Evolutionary conservation across 2,113 vertebrate genomes (phyloP).

Genomic region (Etia nguti): DNA sequence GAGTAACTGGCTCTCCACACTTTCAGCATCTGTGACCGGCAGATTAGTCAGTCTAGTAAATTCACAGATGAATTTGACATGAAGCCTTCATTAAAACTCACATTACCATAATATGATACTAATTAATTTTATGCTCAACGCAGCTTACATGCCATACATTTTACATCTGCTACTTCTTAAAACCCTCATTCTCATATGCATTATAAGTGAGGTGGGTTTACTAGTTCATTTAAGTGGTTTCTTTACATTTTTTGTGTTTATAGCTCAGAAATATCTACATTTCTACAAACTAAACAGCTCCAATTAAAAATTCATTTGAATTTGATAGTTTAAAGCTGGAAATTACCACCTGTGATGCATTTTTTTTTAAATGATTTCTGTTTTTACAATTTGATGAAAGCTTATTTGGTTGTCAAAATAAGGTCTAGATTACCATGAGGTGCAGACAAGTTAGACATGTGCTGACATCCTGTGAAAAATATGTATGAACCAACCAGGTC

Average conservation of each 20-base stretch:
- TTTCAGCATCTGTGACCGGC: not conserved
- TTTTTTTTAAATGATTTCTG: rapidly evolving
- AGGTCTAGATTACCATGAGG: not conserved
- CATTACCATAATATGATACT: not conserved
- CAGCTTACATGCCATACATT: not conserved
- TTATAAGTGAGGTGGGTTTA: not conserved
- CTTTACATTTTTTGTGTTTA: not conserved
- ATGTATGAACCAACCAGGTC: not conserved
- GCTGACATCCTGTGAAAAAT: not conserved
- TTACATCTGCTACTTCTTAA: not conserved
- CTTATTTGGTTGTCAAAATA: not conserved
- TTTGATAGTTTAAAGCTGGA: not conserved
- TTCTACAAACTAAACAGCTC: not conserved
- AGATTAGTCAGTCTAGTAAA: not conserved
- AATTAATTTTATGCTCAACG: not conserved
- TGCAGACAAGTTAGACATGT: not conserved
- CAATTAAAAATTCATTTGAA: not conserved
- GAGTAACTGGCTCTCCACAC: not conserved
- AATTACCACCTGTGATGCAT: not conserved
- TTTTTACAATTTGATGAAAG: not conserved
- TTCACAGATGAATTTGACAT: not conserved
- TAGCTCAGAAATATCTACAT: not conserved
- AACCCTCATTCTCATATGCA: not conserved
- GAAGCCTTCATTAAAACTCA: not conserved
- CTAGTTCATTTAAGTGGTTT: not conserved